Evolutionary conservation across 2,888 invertebrate species (phyloP).

Genomic region (Dynastes tityus): DNA sequence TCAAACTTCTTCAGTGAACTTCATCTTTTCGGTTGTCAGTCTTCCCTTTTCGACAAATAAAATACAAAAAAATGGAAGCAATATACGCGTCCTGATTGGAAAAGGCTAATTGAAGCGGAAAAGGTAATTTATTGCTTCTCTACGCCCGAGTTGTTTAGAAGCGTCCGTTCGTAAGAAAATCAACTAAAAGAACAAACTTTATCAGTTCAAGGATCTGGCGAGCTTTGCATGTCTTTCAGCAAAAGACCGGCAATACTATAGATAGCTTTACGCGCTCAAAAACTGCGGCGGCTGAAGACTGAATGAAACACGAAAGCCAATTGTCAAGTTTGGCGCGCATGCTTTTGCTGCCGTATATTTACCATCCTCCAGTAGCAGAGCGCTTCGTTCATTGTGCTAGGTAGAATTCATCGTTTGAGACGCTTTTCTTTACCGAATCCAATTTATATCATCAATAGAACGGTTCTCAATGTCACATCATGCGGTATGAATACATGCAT

Average conservation of each 20-base stretch:
- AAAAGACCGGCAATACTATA: background rate
- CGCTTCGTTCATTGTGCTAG: constrained; percentile 11
- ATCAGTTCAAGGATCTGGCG: background rate
- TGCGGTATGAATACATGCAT: no score
- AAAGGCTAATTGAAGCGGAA: no score
- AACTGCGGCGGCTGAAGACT: constrained; percentile 3
- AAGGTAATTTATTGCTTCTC: no score
- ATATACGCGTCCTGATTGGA: no score
- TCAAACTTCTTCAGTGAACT: no score
- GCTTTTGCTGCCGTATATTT: background rate
- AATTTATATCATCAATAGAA: constrained; percentile 10
- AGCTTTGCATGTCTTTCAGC: background rate
- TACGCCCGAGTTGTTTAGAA: no score
- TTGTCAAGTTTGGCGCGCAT: background rate
- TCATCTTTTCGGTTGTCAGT: no score
- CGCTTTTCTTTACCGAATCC: background rate
- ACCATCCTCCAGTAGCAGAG: constrained; percentile 1
- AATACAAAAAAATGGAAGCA: no score
- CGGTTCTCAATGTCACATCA: no score
- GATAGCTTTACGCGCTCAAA: constrained; percentile 21
- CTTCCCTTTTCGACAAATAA: no score
- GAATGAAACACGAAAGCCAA: constrained; percentile 7
- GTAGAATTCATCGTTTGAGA: constrained; percentile 5
- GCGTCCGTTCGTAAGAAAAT: background rate
- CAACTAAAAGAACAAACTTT: background rate